Conservation (phyloP, 2,797 vertebrate genomes). For the Serranus cabrilla region DNA sequence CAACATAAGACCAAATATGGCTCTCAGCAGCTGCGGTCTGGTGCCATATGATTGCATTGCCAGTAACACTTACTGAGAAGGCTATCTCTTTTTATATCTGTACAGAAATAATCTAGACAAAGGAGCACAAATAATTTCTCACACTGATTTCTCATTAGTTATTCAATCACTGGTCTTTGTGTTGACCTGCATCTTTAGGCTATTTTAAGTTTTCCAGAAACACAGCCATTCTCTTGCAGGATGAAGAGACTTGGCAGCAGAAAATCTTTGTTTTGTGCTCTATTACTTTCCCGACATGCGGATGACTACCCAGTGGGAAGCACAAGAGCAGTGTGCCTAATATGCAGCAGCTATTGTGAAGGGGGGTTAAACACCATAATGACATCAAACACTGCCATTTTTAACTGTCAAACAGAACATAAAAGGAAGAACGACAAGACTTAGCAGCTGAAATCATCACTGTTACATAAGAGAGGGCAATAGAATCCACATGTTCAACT, state of each 20-base stretch:
- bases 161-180: background rate
- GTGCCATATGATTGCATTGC: background rate
- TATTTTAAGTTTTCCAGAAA: background rate
- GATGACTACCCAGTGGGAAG: no score
- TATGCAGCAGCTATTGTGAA: no score
- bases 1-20: background rate
- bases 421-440: no score
- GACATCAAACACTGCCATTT: no score
- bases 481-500: background rate
- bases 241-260: background rate
- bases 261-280: no score
- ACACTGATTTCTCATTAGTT: background rate
- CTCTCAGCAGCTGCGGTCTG: background rate
- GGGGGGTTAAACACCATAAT: no score
- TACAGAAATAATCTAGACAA: conserved; percentile 2
- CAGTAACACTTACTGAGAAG: background rate
- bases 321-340: no score
- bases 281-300: no score
- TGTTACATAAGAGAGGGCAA: background rate
- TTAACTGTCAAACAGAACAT: background rate
- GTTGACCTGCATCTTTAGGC: background rate
- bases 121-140: background rate
- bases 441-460: background rate
- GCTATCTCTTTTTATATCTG: background rate
- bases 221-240: background rate